These are phyloP conservation scores for Puffinus mauretanicus DNA, from an alignment of 2,113 vertebrate genomes.

Conservation along the genomic window DNA sequence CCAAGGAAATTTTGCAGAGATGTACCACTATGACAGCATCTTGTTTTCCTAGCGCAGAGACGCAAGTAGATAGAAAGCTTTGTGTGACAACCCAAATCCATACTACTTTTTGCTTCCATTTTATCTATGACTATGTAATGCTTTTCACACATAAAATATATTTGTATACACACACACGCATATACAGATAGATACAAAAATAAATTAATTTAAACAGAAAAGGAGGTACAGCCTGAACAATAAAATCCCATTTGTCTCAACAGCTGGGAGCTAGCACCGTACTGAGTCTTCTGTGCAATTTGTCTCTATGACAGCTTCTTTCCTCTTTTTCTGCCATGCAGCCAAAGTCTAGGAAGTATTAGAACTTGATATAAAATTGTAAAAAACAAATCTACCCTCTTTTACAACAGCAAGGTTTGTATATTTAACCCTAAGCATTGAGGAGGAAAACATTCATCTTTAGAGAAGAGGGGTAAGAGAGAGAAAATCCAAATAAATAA, in stretches of 20 bases:
- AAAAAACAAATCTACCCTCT: neutral
- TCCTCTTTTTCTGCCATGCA: neutral
- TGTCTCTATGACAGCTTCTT: neutral
- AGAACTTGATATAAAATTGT: neutral
- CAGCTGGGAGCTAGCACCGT: neutral
- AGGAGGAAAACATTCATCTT: neutral
- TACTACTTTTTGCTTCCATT: neutral
- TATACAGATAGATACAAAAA: neutral
- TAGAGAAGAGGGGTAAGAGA: neutral
- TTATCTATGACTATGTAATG: neutral
- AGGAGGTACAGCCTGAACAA: neutral
- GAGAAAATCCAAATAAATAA: neutral
- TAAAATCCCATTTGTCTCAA: slow-evolving; percentile 1
- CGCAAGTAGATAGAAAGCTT: neutral
- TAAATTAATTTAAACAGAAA: neutral
- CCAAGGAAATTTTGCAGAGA: neutral
- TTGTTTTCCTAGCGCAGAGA: neutral
- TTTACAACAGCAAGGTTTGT: neutral
- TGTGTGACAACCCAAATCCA: neutral
- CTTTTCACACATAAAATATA: neutral
- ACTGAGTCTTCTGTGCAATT: neutral
- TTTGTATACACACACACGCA: neutral
- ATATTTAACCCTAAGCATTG: neutral
- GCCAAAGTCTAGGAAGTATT: neutral
- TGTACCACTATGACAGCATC: neutral